These are phyloP conservation scores for Eilema caniola DNA, from an alignment of 2,888 invertebrate genomes.

Conservation along the genomic window DNA sequence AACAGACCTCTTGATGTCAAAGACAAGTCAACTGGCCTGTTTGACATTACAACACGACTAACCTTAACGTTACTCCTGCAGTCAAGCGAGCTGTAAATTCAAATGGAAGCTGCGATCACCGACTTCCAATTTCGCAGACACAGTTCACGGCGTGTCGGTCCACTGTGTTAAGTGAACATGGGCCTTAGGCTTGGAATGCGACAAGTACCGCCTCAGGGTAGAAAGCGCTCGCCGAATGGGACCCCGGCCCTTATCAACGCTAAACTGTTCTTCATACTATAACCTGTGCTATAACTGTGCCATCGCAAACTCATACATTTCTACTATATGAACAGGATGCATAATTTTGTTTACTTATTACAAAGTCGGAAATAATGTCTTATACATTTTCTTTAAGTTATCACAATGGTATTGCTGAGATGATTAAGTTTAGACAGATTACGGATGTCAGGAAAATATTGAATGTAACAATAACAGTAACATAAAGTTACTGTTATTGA, in stretches of 20 bases:
- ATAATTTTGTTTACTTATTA: background rate
- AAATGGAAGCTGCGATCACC: slow-evolving; percentile 23
- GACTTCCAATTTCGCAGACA: slow-evolving; percentile 33
- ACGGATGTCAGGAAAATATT: too few relatives aligned
- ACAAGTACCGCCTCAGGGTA: slow-evolving; percentile 70
- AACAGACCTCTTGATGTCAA: too few relatives aligned
- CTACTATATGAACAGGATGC: slow-evolving; percentile 11
- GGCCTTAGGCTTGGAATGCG: slow-evolving; percentile 65
- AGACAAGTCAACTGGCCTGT: too few relatives aligned
- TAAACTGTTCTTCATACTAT: slow-evolving; percentile 37
- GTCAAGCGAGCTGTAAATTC: slow-evolving; percentile 10
- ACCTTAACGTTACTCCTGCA: too few relatives aligned
- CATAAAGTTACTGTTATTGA: too few relatives aligned
- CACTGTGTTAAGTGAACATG: slow-evolving; percentile 24
- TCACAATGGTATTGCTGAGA: too few relatives aligned
- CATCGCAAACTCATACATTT: slow-evolving; percentile 14
- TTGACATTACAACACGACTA: too few relatives aligned
- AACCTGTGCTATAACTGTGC: slow-evolving; percentile 17
- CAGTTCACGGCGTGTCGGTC: slow-evolving; percentile 26
- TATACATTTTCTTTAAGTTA: background rate
- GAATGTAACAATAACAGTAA: too few relatives aligned
- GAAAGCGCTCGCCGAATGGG: slow-evolving; percentile 64
- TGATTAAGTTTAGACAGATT: too few relatives aligned
- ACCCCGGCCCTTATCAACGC: slow-evolving; percentile 58
- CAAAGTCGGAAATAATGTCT: background rate